Percentiles rank a stretch among this genome's conserved stretches.
Evolutionary conservation across 2,888 invertebrate genomes (phyloP).

Genomic region (Conomelus anceps): DNA sequence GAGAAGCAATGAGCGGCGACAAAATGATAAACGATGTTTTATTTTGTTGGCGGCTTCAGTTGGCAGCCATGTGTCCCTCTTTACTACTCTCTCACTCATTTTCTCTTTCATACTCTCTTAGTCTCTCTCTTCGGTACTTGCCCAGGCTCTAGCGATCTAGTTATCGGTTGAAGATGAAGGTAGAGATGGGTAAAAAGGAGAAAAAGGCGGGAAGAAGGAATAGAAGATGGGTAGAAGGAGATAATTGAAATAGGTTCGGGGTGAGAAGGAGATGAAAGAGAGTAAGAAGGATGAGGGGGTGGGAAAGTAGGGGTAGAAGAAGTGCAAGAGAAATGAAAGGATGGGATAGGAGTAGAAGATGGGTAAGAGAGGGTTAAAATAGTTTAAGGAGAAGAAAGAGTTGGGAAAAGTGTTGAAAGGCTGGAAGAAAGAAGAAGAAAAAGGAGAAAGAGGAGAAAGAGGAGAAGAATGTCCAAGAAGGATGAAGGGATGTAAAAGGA

Average conservation of each 20-base stretch:
- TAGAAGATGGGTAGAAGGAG: too few relatives aligned
- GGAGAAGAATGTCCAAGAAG: too few relatives aligned
- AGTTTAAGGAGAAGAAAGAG: neutral
- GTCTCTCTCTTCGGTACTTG: neutral
- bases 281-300: neutral
- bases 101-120: neutral
- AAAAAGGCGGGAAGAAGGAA: neutral
- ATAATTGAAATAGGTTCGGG: neutral
- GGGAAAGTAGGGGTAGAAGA: neutral
- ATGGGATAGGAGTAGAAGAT: neutral
- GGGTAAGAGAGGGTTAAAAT: too few relatives aligned
- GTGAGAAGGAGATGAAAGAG: neutral
- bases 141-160: too few relatives aligned
- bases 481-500: too few relatives aligned
- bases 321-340: neutral
- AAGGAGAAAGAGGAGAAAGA: too few relatives aligned
- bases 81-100: neutral
- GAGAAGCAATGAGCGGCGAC: conserved; percentile 13
- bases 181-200: neutral
- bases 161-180: neutral
- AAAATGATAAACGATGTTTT: conserved; percentile 23
- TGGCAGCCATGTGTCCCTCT: conserved; percentile 20
- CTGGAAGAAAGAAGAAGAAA: too few relatives aligned
- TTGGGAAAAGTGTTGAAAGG: too few relatives aligned
- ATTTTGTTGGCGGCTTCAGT: conserved; percentile 19